A percentile compares a stretch with the other conserved stretches of the same genome.
These are phyloP conservation scores for Drosophila fuyamai DNA, from an alignment of 1,140 invertebrate genomes.

Conservation along the genomic window DNA sequence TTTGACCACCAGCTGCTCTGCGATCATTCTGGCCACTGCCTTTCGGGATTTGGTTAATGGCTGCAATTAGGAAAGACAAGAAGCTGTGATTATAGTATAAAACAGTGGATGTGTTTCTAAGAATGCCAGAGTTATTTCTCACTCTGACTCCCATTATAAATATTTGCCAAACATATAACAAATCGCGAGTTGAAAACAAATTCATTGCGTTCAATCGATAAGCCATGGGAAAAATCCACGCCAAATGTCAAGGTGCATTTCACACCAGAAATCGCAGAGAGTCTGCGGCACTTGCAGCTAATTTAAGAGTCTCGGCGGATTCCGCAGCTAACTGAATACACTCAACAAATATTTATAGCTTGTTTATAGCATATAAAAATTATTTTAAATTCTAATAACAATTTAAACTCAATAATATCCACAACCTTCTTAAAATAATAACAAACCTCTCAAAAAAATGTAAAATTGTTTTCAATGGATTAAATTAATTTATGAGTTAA, in stretches of 20 bases:
- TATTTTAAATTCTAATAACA: too few relatives aligned
- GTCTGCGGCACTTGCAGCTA: slow-evolving; percentile 62
- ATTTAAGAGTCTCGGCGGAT: slow-evolving; percentile 56
- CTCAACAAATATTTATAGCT: not conserved
- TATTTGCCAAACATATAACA: slow-evolving; percentile 38
- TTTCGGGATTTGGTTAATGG: slow-evolving; percentile 50
- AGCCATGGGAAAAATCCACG: slow-evolving; percentile 48
- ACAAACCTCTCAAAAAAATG: too few relatives aligned
- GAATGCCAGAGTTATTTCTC: not conserved
- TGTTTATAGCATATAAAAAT: not conserved
- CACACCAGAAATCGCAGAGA: slow-evolving; percentile 56
- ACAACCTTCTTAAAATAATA: too few relatives aligned
- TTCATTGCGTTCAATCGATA: slow-evolving; percentile 49
- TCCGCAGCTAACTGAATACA: slow-evolving; percentile 37
- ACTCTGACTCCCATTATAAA: slow-evolving; percentile 29
- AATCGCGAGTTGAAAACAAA: slow-evolving; percentile 28
- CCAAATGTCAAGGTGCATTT: slow-evolving; percentile 84
- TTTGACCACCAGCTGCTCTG: slow-evolving; percentile 44
- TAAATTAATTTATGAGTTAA: too few relatives aligned
- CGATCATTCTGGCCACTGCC: slow-evolving; percentile 49
- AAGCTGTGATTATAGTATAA: slow-evolving; percentile 53
- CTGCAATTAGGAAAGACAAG: slow-evolving; percentile 71
- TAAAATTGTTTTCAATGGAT: too few relatives aligned
- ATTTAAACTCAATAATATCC: too few relatives aligned
- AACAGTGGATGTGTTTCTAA: slow-evolving; percentile 5